Evolutionary conservation across 2,888 invertebrate species (phyloP), one percentile per base, ranked within the genome.

Genomic region (Ichneumoninae sp.): DNA sequence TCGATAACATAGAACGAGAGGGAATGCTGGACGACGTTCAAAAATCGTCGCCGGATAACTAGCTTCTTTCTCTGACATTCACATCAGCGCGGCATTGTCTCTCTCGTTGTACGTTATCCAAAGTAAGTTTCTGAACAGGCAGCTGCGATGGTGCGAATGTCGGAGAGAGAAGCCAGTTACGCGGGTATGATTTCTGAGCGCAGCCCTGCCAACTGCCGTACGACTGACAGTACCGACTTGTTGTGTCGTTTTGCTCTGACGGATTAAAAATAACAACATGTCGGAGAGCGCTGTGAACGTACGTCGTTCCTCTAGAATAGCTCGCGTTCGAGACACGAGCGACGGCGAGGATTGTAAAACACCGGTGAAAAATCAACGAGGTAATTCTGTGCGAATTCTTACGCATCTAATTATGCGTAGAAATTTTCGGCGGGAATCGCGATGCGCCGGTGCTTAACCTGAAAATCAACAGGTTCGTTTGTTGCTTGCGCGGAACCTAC

Each of bases 231-330:
- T 57, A 57, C 57, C 57, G 57, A 7, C 19, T 13, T 6, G 6
- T 57, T 57, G 26, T 8, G 16, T 36, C 65, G n/a, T 3, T 44
- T n/a, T 4, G 13, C 7, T 40, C 1, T 13, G 30, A 33, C 8
- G 50, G 68, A 22, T 54, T 50, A 16, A 57, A 40, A 66, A 66
- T 26, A 57, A 26, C 8, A 65, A 16, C 65, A 88, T 88, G 88
- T 83, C 87, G 16, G 83, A 83, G 22, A 66, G 47, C 13, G 50
- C 40, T 44, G 83, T 79, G 63, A 86, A 83, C 77, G 83, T 88
- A 19, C 85, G 88, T 8, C 84, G 88, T 30, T 88, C 88, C 4
- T 30, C 81, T 3, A 83, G 88, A 60, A 60, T 83, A 54, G 52
- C 68, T 10, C 57, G 69, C 13, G 73, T 75, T 57, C 73, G 50